These are phyloP conservation scores for Mythimna ferrago DNA, from an alignment of 2,888 invertebrate species.

Conservation along the genomic window DNA sequence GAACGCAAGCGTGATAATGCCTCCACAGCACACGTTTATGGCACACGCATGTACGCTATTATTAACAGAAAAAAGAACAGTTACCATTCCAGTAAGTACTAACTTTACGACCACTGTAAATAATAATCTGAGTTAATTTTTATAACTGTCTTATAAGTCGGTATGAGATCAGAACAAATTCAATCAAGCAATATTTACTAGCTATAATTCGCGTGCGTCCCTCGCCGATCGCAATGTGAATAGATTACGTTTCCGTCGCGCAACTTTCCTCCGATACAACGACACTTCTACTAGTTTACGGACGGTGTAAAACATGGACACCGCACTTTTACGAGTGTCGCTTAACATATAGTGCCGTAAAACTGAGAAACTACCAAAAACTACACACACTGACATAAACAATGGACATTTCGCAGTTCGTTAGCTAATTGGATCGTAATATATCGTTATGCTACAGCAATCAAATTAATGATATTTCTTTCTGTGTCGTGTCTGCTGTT, in stretches of 20 bases:
- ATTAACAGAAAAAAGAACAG: conserved; percentile 13
- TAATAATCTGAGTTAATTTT: conserved; percentile 28
- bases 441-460: conserved; percentile 71
- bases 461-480: conserved; percentile 72
- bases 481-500: conserved; percentile 49
- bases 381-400: conserved; percentile 77
- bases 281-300: conserved; percentile 80
- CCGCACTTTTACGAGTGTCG: conserved; percentile 85
- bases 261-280: conserved; percentile 79
- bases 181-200: conserved; percentile 71
- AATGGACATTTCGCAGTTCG: conserved; percentile 82
- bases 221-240: conserved; percentile 69
- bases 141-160: conserved; percentile 38
- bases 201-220: conserved; percentile 70
- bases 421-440: conserved; percentile 84
- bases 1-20: conserved; percentile 61
- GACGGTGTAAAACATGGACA: conserved; percentile 84
- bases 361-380: conserved; percentile 81
- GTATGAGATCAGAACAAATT: conserved; percentile 59
- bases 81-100: conserved; percentile 15
- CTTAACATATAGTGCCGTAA: conserved; percentile 87
- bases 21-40: conserved; percentile 47
- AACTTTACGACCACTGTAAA: conserved; percentile 33
- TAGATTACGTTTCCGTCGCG: conserved; percentile 76
- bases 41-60: conserved; percentile 51